Evolutionary conservation across 2,888 invertebrate species (phyloP), one percentile per base, ranked within the genome.

Genomic region (Conops quadrifasciatus): DNA sequence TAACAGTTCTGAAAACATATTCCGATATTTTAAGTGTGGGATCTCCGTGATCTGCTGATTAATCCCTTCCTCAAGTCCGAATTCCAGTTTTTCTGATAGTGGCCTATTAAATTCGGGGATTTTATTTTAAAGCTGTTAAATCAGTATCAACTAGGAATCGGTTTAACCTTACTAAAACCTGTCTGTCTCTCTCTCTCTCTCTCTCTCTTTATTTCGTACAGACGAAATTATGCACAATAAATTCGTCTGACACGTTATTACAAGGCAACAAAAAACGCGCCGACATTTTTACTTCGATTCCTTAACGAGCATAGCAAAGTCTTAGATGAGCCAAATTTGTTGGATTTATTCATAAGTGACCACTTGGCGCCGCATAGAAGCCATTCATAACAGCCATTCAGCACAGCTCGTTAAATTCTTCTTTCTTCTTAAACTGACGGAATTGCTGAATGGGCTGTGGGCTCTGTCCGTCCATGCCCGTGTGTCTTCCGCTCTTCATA

Each of bases 281-380:
- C 56, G 66, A 66, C 53, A n/a, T 56, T 66, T 51, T 36, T 36
- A 66, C 9, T 36, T 53, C 19, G 2, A 53, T 24, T n/a, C 30
- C 19, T 53, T 30, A 66, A 66, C 36, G 36, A 43, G 28, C 51
- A 53, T 19, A 49, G 53, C 36, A 30, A 45, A 64, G 7, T 15
- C 2, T n/a, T 16, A 45, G 63, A 63, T 3, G 2, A 45, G 63
- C 26, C 53, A 66, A 43, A 66, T 16, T 47, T 26, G 30, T 51
- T 24, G 79, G 73, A 70, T 75, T 77, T 80, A 76, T 75, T 78
- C 76, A 74, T 75, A 76, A 75, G 77, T 78, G 77, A 76, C 75
- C 77, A 72, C 76, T 78, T 78, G 81, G 81, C 81, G 81, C 81
- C 81, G 36, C 9, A 9, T 36, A 74, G 74, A 75, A 74, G 76